Conservation (phyloP, 2,797 vertebrate species). For the Enteromius unitaeniatus region DNA sequence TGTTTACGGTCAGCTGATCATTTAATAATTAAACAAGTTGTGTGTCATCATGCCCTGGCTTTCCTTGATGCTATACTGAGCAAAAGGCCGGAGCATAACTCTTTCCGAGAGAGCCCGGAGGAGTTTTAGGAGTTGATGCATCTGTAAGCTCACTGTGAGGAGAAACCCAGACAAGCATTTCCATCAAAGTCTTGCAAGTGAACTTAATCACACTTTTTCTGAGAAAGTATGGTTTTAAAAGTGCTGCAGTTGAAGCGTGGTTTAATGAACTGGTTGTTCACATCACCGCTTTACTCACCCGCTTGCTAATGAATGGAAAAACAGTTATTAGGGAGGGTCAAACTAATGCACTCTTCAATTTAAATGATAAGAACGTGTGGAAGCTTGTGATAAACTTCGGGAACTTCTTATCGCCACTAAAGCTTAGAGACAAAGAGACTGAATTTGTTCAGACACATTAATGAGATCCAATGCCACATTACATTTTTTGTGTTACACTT, state of each 20-base stretch:
- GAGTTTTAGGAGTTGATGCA: too few relatives aligned
- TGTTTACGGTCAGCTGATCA: not conserved
- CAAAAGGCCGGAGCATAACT: not conserved
- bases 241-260: not conserved
- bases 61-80: not conserved
- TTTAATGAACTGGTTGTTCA: slow-evolving; percentile 20
- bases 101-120: not conserved
- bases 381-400: slow-evolving; percentile 17
- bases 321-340: not conserved
- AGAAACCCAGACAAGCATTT: not conserved
- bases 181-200: not conserved
- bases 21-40: slow-evolving; percentile 1
- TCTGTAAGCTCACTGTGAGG: not conserved
- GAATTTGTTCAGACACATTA: not conserved
- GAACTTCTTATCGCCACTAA: not conserved
- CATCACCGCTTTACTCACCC: not conserved
- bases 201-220: not conserved
- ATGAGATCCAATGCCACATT: not conserved
- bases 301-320: not conserved
- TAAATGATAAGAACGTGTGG: slow-evolving; percentile 12
- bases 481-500: not conserved
- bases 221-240: not conserved
- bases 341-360: not conserved
- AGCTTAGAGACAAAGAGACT: not conserved
- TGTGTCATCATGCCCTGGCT: not conserved